phyloP scores from a whole-genome alignment of 2,888 invertebrate genomes.

The Glyphotaelius pellucidus region DNA sequence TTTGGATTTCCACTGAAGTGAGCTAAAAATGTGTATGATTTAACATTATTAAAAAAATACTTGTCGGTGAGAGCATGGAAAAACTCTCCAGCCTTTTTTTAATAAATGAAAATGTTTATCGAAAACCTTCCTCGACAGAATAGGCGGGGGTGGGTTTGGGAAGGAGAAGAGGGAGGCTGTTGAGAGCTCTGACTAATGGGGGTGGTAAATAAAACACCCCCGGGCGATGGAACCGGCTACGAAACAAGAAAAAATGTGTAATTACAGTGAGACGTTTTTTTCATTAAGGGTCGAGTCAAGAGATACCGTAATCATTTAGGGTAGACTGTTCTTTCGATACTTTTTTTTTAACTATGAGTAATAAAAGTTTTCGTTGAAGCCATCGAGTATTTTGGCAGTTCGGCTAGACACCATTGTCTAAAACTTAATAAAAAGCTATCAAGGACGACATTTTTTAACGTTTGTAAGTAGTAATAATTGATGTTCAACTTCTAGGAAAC shows the following conservation, averaged over 20 bases:
- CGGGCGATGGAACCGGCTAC: constrained; percentile 30
- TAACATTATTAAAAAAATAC: background rate
- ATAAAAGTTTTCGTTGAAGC: background rate
- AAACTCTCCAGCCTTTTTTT: background rate
- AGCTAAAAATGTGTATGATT: no score
- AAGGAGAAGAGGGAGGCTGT: background rate
- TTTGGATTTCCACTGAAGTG: no score
- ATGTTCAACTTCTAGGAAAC: no score
- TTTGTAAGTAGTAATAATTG: background rate
- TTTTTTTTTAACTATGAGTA: background rate
- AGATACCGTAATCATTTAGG: constrained; percentile 24
- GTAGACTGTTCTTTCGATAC: background rate
- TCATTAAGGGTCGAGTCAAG: constrained; percentile 29
- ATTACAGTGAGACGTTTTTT: constrained; percentile 43
- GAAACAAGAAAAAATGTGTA: constrained; percentile 43
- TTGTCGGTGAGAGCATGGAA: background rate
- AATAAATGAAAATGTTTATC: constrained; percentile 41
- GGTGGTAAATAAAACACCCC: constrained; percentile 19
- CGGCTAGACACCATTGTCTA: no score
- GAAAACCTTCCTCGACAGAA: background rate
- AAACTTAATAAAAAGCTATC: no score
- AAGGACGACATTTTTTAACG: background rate
- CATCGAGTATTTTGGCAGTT: background rate
- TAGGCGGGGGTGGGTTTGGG: background rate
- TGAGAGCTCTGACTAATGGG: constrained; percentile 34